phyloP scores from a whole-genome alignment of 2,797 vertebrate species.

The Typhlichthys subterraneus region DNA sequence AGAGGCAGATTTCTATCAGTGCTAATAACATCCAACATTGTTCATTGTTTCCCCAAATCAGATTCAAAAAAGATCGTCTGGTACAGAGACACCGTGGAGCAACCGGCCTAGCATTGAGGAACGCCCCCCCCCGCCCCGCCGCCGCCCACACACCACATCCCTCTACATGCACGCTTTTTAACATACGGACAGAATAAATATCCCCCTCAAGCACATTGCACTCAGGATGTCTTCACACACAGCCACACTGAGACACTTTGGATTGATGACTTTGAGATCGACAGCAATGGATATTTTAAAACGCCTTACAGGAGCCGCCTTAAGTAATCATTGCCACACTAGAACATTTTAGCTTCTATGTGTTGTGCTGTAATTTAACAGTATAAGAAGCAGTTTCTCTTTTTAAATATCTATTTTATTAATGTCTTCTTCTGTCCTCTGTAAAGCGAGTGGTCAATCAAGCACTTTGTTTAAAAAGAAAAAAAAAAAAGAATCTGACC shows the following conservation, averaged over 20 bases:
- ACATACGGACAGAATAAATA: slow-evolving; percentile 11
- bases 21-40: background rate
- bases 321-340: slow-evolving; percentile 59
- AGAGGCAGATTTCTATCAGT: background rate
- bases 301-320: slow-evolving; percentile 82
- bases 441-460: slow-evolving; percentile 76
- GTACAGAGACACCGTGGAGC: slow-evolving; percentile 74
- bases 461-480: slow-evolving; percentile 74
- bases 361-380: slow-evolving; percentile 57
- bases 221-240: slow-evolving; percentile 78
- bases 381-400: slow-evolving; percentile 56
- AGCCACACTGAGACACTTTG: slow-evolving; percentile 80
- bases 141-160: slow-evolving; percentile 33
- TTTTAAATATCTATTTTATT: slow-evolving; percentile 38
- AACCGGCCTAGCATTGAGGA: slow-evolving; percentile 68
- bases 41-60: slow-evolving; percentile 42
- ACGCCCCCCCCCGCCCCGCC: slow-evolving; percentile 22
- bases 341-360: slow-evolving; percentile 58
- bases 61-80: slow-evolving; percentile 76
- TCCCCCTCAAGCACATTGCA: slow-evolving; percentile 46
- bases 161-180: slow-evolving; percentile 9
- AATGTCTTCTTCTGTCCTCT: slow-evolving; percentile 46
- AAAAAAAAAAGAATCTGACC: slow-evolving; percentile 59
- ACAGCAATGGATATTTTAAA: slow-evolving; percentile 75
- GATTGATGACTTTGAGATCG: slow-evolving; percentile 71